Evolutionary conservation across 2,888 invertebrate genomes (phyloP).

Genomic region (Ormyrus pomaceus): DNA sequence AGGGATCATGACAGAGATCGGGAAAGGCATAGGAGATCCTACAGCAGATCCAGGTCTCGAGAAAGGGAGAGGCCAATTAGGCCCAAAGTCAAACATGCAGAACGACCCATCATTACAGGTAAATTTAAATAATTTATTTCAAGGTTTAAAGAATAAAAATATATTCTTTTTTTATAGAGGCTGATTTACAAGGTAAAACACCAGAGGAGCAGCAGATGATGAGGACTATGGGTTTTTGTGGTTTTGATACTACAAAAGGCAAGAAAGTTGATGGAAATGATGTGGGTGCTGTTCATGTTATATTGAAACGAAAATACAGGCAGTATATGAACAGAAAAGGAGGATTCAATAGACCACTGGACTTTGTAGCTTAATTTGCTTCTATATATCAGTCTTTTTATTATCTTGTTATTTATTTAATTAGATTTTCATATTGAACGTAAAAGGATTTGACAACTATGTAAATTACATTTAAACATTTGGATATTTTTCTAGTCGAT

Average conservation of each 20-base stretch:
- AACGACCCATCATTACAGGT: constrained; percentile 74
- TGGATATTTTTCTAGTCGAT: no score
- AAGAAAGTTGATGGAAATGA: constrained; percentile 97
- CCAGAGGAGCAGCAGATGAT: constrained; percentile 96
- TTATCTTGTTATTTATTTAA: background rate
- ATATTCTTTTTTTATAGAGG: constrained; percentile 78
- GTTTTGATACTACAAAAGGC: constrained; percentile 96
- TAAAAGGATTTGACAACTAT: background rate
- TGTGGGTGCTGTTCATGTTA: constrained; percentile 95
- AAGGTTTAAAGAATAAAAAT: background rate
- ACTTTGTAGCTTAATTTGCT: constrained; percentile 89
- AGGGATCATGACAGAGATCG: constrained; percentile 73
- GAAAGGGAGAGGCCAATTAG: constrained; percentile 75
- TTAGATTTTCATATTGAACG: background rate
- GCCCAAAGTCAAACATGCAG: constrained; percentile 73
- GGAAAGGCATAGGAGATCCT: constrained; percentile 76
- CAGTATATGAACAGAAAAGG: constrained; percentile 99
- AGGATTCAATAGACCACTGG: constrained; percentile 98
- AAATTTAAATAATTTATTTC: constrained; percentile 42
- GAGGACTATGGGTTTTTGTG: constrained; percentile 97
- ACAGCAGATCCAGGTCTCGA: constrained; percentile 75
- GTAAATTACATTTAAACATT: no score
- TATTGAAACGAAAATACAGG: constrained; percentile 95
- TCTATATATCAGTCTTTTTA: no score
- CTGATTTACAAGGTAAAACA: constrained; percentile 92